Percentiles rank a stretch among this genome's conserved stretches.
Evolutionary conservation across 2,797 vertebrate species (phyloP).

Genomic region (Dendrocincla tyrannina): DNA sequence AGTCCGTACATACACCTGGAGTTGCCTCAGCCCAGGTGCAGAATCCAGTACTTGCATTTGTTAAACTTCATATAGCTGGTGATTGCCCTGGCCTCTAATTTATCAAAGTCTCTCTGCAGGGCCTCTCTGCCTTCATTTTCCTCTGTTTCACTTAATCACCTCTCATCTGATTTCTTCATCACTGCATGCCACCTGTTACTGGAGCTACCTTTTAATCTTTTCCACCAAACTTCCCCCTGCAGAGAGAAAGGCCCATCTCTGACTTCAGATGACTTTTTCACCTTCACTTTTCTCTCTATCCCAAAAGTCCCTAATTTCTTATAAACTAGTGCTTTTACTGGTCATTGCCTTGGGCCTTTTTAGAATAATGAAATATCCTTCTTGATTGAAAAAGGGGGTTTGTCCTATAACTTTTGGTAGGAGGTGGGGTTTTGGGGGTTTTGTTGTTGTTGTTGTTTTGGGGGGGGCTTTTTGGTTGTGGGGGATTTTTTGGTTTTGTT

Average conservation of each 20-base stretch:
- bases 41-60: background rate
- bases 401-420: background rate
- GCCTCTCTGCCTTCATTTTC: background rate
- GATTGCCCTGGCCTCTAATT: background rate
- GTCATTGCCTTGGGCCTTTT: background rate
- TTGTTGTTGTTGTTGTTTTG: background rate
- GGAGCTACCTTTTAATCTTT: background rate
- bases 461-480: too few species aligned
- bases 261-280: background rate
- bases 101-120: background rate
- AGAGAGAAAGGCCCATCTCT: background rate
- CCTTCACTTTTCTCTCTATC: background rate
- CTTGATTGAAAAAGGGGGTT: background rate
- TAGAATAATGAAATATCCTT: background rate
- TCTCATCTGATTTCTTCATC: background rate
- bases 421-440: background rate
- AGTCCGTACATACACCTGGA: background rate
- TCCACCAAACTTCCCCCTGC: background rate
- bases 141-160: background rate
- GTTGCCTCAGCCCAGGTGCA: background rate
- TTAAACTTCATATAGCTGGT: background rate
- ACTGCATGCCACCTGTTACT: background rate
- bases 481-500: background rate
- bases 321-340: background rate
- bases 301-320: background rate